phyloP scores from a whole-genome alignment of 1,140 invertebrate species.

The Drosophila mojavensis region DNA sequence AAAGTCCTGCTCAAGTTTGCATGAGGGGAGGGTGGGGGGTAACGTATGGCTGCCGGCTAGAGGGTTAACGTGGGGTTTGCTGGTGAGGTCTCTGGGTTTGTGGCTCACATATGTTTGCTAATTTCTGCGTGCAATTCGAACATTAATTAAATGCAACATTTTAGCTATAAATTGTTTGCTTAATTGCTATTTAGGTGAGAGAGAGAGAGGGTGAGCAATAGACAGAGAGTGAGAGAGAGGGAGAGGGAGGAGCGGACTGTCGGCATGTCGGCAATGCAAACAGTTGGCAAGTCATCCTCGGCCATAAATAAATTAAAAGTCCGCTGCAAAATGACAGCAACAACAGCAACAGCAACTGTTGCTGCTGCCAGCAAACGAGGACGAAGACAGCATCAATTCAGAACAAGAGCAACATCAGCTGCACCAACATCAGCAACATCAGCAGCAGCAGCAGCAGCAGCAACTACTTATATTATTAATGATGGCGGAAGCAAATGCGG shows the following conservation, averaged over 20 bases:
- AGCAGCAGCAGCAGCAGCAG: constrained; percentile 17
- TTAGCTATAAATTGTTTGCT: constrained; percentile 80
- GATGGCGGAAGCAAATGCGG: constrained; percentile 75
- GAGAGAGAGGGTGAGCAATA: neutral
- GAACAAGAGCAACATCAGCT: constrained; percentile 70
- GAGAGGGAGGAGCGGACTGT: neutral
- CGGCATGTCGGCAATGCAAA: constrained; percentile 60
- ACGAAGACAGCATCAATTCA: constrained; percentile 42
- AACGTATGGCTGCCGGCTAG: neutral
- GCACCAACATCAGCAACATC: constrained; percentile 9
- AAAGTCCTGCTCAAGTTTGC: constrained; percentile 14
- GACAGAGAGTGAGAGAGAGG: neutral
- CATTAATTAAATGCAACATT: constrained; percentile 81
- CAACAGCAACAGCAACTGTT: constrained; percentile 67
- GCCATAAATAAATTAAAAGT: constrained; percentile 82
- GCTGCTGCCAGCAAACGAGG: constrained; percentile 28
- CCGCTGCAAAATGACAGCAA: constrained; percentile 75
- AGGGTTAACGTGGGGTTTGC: neutral
- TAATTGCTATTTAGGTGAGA: constrained; percentile 76
- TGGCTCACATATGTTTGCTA: constrained; percentile 75
- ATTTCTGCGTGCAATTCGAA: constrained; percentile 80
- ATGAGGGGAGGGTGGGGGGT: neutral
- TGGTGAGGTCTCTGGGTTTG: constrained; percentile 20
- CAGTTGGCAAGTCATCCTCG: constrained; percentile 55
- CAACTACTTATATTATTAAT: constrained; percentile 68